Percentiles rank a stretch among this genome's conserved stretches.
Evolutionary conservation across 2,113 vertebrate species (phyloP).

Genomic region (Gallinago paraguaiae): DNA sequence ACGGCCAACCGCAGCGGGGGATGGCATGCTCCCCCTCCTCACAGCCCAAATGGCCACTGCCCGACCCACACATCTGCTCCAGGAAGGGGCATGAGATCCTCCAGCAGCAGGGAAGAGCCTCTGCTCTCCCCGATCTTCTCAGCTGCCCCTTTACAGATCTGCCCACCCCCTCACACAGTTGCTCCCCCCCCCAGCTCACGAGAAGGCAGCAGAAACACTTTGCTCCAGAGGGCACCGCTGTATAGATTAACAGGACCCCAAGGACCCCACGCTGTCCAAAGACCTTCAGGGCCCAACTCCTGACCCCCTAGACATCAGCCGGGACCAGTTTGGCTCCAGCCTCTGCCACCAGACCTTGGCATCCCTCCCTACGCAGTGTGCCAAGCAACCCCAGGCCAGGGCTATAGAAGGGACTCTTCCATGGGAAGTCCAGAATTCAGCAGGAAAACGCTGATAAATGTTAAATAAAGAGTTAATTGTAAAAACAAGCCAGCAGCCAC

Average conservation of each 20-base stretch:
- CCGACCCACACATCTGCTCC: fast-evolving
- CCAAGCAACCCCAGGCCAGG: not conserved
- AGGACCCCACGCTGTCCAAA: not conserved
- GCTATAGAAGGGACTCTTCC: not conserved
- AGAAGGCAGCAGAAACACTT: not conserved
- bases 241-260: not conserved
- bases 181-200: not conserved
- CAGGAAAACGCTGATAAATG: not conserved
- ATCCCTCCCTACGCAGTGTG: not conserved
- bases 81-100: fast-evolving
- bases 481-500: not conserved
- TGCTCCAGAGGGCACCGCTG: not conserved
- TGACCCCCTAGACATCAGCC: not conserved
- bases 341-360: not conserved
- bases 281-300: not conserved
- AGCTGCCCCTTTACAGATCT: not conserved
- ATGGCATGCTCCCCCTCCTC: fast-evolving
- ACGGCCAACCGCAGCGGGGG: fast-evolving
- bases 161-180: not conserved
- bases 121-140: not conserved
- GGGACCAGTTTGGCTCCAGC: not conserved
- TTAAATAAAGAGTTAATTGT: not conserved
- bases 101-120: not conserved
- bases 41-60: too few species aligned
- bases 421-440: not conserved